These are phyloP conservation scores for Euproctis similis DNA, from an alignment of 2,888 invertebrate species.

Conservation along the genomic window DNA sequence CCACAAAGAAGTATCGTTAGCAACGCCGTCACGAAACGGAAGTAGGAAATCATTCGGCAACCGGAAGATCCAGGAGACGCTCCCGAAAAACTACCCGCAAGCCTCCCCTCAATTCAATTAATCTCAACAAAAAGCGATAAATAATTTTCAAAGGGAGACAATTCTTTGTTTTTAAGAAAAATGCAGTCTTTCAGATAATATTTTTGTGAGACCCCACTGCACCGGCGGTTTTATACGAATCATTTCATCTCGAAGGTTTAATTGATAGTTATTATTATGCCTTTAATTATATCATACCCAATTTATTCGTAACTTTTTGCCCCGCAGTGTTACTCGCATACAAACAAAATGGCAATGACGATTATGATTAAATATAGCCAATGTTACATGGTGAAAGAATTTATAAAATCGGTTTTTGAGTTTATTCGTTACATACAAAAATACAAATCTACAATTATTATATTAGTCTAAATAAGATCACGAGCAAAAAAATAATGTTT, in stretches of 20 bases:
- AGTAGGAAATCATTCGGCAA: conserved; percentile 60
- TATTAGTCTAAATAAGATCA: no score
- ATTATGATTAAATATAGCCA: no score
- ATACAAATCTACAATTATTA: no score
- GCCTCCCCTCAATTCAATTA: conserved; percentile 50
- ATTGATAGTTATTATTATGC: no score
- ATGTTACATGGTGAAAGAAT: no score
- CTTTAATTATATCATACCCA: no score
- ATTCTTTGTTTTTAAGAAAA: conserved; percentile 47
- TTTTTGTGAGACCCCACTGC: conserved; percentile 15
- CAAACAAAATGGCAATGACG: no score
- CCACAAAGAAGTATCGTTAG: conserved; percentile 45
- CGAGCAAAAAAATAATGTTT: no score
- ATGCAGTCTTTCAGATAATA: conserved; percentile 31
- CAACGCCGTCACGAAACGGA: conserved; percentile 42
- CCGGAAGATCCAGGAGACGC: conserved; percentile 54
- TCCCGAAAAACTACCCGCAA: conserved; percentile 47
- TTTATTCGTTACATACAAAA: no score
- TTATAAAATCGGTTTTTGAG: no score
- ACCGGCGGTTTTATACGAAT: conserved; percentile 5
- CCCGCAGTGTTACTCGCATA: no score
- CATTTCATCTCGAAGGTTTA: conserved; percentile 3
- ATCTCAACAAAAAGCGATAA: conserved; percentile 51
- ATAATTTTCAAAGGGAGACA: conserved; percentile 48
- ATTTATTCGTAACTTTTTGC: no score